Conservation (phyloP, 2,113 vertebrate species). For the Thymallus thymallus region DNA sequence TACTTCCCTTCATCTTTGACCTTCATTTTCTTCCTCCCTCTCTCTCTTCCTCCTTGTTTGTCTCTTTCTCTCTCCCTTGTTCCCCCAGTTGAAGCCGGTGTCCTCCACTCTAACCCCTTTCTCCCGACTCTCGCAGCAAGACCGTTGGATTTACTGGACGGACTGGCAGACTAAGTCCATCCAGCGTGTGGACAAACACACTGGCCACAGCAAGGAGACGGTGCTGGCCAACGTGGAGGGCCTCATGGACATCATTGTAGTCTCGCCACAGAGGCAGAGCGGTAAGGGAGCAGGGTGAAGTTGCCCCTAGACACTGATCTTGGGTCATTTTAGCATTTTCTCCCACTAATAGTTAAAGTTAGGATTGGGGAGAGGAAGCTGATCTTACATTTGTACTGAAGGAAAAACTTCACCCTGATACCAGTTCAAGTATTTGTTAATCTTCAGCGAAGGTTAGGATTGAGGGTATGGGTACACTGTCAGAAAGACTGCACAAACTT, state of each 20-base stretch:
- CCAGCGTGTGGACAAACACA: constrained; percentile 96
- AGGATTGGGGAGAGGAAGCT: not conserved
- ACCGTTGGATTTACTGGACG: constrained; percentile 99
- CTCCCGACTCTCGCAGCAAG: constrained; percentile 91
- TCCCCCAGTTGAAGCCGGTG: constrained; percentile 77
- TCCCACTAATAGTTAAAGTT: no score
- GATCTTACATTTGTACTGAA: no score
- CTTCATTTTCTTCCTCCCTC: constrained; percentile 67
- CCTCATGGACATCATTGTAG: constrained; percentile 98
- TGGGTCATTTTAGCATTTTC: no score
- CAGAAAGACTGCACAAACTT: no score
- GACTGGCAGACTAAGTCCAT: constrained; percentile 99
- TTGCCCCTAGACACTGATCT: no score
- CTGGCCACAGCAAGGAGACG: constrained; percentile 92
- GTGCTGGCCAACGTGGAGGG: constrained; percentile 94
- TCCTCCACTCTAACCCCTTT: constrained; percentile 79
- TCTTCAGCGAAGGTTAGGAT: no score
- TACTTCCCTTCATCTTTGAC: constrained; percentile 69
- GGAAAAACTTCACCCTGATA: no score
- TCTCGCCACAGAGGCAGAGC: constrained; percentile 90
- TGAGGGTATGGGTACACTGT: no score
- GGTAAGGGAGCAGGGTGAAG: constrained; percentile 69
- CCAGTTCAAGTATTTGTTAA: no score
- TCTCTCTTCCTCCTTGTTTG: constrained; percentile 27
- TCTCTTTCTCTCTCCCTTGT: constrained; percentile 28